Evolutionary conservation across 2,797 vertebrate genomes (phyloP).

Genomic region (Enteromius argenteus): DNA sequence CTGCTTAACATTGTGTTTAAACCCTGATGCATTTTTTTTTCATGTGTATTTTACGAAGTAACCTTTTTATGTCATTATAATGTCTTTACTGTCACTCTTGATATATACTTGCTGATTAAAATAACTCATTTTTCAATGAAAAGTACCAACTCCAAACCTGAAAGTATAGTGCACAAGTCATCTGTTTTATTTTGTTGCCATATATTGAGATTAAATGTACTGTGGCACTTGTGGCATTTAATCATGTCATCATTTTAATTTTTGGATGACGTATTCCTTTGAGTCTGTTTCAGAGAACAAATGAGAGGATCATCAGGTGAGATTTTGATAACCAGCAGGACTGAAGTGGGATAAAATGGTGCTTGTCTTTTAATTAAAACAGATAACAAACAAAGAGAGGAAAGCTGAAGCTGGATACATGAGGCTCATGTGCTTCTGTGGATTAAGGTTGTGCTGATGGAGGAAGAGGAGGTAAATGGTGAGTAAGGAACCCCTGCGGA

Average conservation of each 20-base stretch:
- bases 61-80: background rate
- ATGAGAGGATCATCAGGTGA: constrained; percentile 14
- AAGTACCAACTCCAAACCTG: background rate
- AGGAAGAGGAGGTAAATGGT: background rate
- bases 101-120: background rate
- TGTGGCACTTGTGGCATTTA: background rate
- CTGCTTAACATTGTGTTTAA: background rate
- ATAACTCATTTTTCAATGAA: background rate
- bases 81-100: background rate
- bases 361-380: constrained; percentile 36
- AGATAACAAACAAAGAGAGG: background rate
- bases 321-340: background rate
- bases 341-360: constrained; percentile 18
- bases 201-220: background rate
- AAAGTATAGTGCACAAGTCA: background rate
- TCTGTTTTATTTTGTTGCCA: background rate
- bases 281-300: constrained; percentile 14
- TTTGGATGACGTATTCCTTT: background rate
- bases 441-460: constrained; percentile 5
- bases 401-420: background rate
- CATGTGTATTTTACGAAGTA: background rate
- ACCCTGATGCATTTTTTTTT: background rate
- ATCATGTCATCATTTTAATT: background rate
- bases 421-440: constrained; percentile 1
- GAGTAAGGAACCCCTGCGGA: background rate